Base-by-base conservation (phyloP, 2,888 invertebrate species). In the Biston betularia region DNA sequence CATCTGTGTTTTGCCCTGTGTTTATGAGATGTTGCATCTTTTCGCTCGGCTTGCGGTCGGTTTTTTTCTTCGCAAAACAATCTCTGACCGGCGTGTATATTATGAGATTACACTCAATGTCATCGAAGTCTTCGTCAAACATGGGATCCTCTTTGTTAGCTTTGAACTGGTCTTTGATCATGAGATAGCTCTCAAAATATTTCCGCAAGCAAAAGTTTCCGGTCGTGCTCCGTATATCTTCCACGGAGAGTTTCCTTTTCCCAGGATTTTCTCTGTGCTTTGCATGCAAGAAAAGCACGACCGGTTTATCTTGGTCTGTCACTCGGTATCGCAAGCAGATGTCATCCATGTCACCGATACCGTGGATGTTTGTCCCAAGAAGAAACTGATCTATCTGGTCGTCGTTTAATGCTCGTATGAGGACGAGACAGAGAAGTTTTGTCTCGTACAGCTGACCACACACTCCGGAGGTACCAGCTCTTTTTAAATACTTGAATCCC, bases 321-420 rank as follows among this genome's bases (percentile, higher is more conserved):
- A 79, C 58, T 67, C 76, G 63, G 55, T 73, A 83, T 68, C 80
- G 74, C 24, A 82, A 74, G 54, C 82, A 81, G 7, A 83, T 68
- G 35, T 83, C 83, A 60, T 83, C 83, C 11, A 83, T 74, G n/a
- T 78, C 82, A 7, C 83, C 83, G 44, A 83, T 79, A 8, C 75
- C 76, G 49, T 69, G 74, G 38, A 83, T 78, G 54, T 83, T 83
- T 7, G 83, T 76, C 12, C 79, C 83, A 50, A 83, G 73, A 58
- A 74, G 70, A 70, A 75, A 83, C 9, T 75, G 63, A 56, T 75
- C 68, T 62, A 82, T 79, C 8, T 71, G 68, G 10, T 67, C 55
- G 56, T 80, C 76, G 48, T 77, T 78, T 24, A 82, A 57, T 6
- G 78, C 78, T 70, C 79, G 74, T 38, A 79, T 72, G 6, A 77